Conservation (phyloP, 1,140 invertebrate species). For the Whitmania pigra region DNA sequence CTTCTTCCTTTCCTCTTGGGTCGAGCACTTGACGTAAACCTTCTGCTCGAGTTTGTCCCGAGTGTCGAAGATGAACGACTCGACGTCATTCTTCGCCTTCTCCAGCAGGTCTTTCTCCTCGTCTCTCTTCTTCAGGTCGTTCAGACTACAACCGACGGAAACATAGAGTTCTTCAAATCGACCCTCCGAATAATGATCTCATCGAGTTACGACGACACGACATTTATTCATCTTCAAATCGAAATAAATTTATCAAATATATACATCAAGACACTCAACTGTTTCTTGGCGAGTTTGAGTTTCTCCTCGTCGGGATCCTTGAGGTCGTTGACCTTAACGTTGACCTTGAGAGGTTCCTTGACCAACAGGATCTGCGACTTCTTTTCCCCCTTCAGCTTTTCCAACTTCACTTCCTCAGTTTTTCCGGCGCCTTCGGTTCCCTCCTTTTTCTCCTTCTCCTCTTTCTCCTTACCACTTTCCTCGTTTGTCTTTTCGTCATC, state of each 20-base stretch:
- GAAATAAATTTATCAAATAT: background rate
- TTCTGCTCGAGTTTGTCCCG: conserved; percentile 66
- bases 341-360: background rate
- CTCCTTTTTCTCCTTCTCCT: conserved; percentile 26
- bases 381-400: conserved; percentile 25
- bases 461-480: background rate
- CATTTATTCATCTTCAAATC: background rate
- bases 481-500: background rate
- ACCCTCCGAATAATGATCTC: too few species aligned
- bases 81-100: conserved; percentile 73
- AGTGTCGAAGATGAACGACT: conserved; percentile 78
- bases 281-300: conserved; percentile 4
- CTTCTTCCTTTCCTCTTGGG: conserved; percentile 60
- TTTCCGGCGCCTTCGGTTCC: conserved; percentile 24
- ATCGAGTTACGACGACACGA: background rate
- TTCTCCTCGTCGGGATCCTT: background rate
- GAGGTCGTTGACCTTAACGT: background rate
- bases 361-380: background rate
- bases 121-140: conserved; percentile 61
- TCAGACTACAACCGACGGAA: conserved; percentile 45
- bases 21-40: conserved; percentile 59
- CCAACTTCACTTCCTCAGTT: conserved; percentile 27
- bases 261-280: conserved; percentile 43
- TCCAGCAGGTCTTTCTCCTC: conserved; percentile 61
- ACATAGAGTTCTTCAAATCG: too few species aligned